Evolutionary conservation across 2,888 invertebrate species (phyloP), one percentile per base, ranked within the genome.

Genomic region (Oeneis ivallda): DNA sequence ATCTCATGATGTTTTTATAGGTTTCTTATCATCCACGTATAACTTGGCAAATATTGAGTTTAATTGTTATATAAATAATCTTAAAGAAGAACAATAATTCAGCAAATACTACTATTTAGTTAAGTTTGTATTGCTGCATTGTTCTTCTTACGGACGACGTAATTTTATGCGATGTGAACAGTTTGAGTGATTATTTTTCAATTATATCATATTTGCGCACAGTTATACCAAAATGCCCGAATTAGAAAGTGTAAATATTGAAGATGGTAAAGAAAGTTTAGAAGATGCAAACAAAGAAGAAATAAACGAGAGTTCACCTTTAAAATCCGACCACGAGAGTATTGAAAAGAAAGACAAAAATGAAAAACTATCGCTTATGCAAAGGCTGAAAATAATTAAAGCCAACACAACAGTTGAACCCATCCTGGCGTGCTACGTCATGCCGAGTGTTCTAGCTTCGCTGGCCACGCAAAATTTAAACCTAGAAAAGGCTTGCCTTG

Each of bases 401-500:
- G 81, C 80, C 0, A 91, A 95, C 77, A 94, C 93, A 68, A 95
- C 95, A 26, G 95, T 96, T 1, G 96, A 96, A 78, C 96, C 95
- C 0, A 74, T 77, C 17, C 71, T 76, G 73, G 71, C 73, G 26
- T 94, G 95, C 72, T 95, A 95, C 79, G 93, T 95, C n/a, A 92
- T 91, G 88, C 92, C 92, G 0, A 94, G 94, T 78, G 90, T 94
- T 6, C 78, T 94, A 53, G 95, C 96, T 0, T 94, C 95, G 17
- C 80, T 97, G 71, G 96, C 96, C 19, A 95, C 96, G 50, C 96
- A 96, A 84, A 97, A 97, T 86, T 85, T 96, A 52, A 95, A 95
- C 81, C 86, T 96, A 71, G 97, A 96, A 84, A 97, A 97, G 80
- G 97, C 96, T 0, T 97, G 97, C 78, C 89, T 96, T 53, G 96